Base-by-base conservation (phyloP, 2,888 invertebrate genomes). In the Cremastinae sp. region DNA sequence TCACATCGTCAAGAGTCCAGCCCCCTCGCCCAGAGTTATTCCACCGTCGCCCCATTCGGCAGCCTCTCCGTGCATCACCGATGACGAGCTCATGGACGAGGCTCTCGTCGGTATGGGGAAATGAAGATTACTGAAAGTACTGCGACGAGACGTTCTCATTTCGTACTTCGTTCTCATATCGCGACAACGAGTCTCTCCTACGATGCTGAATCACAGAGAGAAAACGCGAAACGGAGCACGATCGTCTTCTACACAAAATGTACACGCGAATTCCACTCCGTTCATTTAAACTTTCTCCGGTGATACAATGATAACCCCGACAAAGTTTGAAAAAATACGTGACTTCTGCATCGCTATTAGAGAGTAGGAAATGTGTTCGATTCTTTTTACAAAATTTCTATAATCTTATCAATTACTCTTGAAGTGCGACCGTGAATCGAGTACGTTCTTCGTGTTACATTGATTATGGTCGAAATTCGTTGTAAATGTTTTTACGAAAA, bases 61-160 rank as follows among this genome's bases (percentile, higher is more conserved):
- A 20, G 93, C 94, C 81, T 95, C 95, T 4, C 95, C 96, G 14
- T 94, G 95, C 83, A 95, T 95, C 82, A 95, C 96, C 53, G 97
- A 97, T 86, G 97, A 97, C 88, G 97, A 97, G 85, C 93, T 96
- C 16, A 96, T 96, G 95, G 96, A 97, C 89, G 96, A 96, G 87
- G 96, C 96, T 4, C 90, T 96, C 58, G 94, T 95, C 62, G 95
- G 95, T 7, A 92, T 94, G 84, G 94, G 95, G 47, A 95, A 95
- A 92, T 95, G 91, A 93, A 89, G 87, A 81, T 85, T 88, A 85
- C 84, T 85, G 59, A 84, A 84, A 81, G 68, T 51, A 74, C 82
- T 80, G 78, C 74, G 80, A 71, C 45, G 35, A 43, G 16, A 78
- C 53, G 64, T 43, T 14, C 18, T 51, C 75, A 72, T 45, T 49